phyloP scores from a whole-genome alignment of 2,888 invertebrate genomes.

The Agrochola lota region DNA sequence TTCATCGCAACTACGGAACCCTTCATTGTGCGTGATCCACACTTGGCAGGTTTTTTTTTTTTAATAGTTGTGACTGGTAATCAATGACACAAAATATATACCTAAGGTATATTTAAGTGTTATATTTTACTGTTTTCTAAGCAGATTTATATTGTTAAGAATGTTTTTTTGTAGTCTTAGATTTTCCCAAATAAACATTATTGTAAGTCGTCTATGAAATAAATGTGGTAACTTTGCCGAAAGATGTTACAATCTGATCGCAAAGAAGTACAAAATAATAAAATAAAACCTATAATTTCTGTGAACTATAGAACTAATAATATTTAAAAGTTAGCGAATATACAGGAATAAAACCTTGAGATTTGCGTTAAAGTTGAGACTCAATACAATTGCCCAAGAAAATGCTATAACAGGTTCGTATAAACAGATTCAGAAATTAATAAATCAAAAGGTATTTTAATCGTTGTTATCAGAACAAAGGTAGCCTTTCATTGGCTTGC shows the following conservation, averaged over 20 bases:
- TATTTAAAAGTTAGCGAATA: neutral
- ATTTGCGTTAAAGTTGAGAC: neutral
- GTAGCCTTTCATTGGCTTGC: slow-evolving; percentile 1
- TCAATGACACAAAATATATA: neutral
- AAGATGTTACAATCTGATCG: neutral
- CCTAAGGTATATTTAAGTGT: neutral
- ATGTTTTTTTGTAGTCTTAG: neutral
- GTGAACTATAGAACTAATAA: neutral
- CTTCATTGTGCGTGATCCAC: too few species aligned
- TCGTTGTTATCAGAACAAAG: slow-evolving; percentile 10
- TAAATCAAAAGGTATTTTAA: slow-evolving; percentile 22
- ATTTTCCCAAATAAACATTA: neutral
- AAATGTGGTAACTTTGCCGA: neutral
- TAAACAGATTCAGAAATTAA: slow-evolving; percentile 13
- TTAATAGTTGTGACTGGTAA: neutral
- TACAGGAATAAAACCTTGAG: neutral
- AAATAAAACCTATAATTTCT: neutral
- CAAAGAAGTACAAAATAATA: neutral
- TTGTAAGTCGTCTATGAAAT: neutral
- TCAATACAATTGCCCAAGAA: neutral
- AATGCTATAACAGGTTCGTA: neutral
- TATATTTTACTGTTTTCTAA: neutral
- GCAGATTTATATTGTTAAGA: neutral
- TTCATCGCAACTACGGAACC: too few species aligned
- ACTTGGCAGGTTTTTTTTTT: too few species aligned